These are phyloP conservation scores for Calliphora vicina DNA, from an alignment of 1,140 invertebrate species.

Conservation along the genomic window DNA sequence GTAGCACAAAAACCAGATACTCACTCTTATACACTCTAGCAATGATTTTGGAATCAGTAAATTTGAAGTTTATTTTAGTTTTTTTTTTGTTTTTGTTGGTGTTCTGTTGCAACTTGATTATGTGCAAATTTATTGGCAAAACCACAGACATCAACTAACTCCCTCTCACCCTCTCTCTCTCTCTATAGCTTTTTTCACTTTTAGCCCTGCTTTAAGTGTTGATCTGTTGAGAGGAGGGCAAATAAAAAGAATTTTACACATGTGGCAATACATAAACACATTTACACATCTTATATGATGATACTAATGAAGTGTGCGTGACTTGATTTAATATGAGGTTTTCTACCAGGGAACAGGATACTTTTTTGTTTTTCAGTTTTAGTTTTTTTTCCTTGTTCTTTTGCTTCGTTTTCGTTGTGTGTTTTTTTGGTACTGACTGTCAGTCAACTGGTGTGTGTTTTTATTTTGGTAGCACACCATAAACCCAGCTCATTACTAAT, in stretches of 20 bases:
- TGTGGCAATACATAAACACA: conserved; percentile 15
- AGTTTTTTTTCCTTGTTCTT: background rate
- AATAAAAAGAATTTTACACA: background rate
- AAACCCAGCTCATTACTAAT: background rate
- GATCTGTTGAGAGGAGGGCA: background rate
- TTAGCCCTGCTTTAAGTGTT: background rate
- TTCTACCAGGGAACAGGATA: too few species aligned
- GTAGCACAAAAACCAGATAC: background rate
- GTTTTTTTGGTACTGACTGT: background rate
- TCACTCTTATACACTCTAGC: background rate
- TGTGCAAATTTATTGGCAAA: conserved; percentile 23
- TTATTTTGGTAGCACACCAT: background rate
- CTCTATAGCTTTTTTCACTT: too few species aligned
- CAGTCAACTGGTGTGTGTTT: background rate
- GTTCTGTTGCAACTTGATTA: background rate
- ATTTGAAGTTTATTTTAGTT: background rate
- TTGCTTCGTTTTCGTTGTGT: background rate
- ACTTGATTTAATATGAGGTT: conserved; percentile 26
- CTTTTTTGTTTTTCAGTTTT: too few species aligned
- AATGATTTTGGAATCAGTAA: background rate
- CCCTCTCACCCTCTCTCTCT: background rate
- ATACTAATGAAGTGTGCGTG: conserved; percentile 34
- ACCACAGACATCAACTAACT: background rate
- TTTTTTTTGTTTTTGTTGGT: background rate
- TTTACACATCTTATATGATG: conserved; percentile 28